These are phyloP conservation scores for Poeciliopsis paucimaculata DNA, from an alignment of 2,797 vertebrate genomes.

Conservation along the genomic window DNA sequence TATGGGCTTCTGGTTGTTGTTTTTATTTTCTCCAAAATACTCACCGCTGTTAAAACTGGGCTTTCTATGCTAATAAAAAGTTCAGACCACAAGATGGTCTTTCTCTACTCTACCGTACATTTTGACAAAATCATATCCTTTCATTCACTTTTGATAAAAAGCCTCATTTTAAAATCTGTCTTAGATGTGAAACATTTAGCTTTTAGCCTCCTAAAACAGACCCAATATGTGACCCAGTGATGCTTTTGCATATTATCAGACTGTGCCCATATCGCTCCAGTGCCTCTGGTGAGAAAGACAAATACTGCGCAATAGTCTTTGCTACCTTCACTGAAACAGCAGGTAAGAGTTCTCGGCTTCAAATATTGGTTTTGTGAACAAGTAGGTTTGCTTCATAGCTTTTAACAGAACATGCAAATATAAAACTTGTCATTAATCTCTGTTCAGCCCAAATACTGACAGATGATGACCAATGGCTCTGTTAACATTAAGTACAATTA, in stretches of 20 bases:
- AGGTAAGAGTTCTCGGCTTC: constrained; percentile 42
- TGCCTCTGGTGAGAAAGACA: background rate
- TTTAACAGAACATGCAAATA: background rate
- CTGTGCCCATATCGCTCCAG: background rate
- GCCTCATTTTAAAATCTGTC: background rate
- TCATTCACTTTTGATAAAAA: background rate
- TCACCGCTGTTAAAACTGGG: background rate
- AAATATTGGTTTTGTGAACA: background rate
- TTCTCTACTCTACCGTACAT: background rate
- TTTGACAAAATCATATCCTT: background rate
- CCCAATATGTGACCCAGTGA: background rate
- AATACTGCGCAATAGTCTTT: background rate
- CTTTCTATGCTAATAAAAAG: background rate
- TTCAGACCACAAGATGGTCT: background rate
- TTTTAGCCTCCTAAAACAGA: background rate
- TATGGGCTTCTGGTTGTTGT: too few species aligned
- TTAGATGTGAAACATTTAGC: background rate
- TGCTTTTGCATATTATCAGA: constrained; percentile 60
- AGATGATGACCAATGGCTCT: background rate
- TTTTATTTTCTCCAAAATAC: background rate
- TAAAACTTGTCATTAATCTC: background rate
- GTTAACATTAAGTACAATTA: background rate
- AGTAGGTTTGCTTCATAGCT: background rate
- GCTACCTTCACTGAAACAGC: constrained; percentile 9
- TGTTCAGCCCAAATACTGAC: background rate